Evolutionary conservation across 1,140 invertebrate genomes (phyloP), one percentile per base, ranked within the genome.

Genomic region (Camponotus pennsylvanicus): DNA sequence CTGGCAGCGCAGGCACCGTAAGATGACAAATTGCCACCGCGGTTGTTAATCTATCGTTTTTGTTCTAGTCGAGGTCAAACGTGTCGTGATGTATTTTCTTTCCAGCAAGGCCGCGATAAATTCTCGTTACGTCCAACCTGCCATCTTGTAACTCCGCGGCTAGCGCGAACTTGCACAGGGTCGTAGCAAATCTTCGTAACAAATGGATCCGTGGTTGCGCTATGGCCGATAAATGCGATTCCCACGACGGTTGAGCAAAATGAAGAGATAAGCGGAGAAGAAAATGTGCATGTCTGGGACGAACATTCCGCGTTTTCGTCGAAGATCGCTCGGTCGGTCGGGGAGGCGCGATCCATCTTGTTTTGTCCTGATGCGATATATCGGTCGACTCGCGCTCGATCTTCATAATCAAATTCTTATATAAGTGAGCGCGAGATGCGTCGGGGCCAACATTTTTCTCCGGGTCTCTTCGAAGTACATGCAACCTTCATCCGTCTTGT

Each of bases 31-130:
- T 83, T 83, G 79, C 79, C 79, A 75, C 13, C 79, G 79, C 79
- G 79, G 69, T 83, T 83, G 79, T 83, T 83, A 83, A 83, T 83
- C 79, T 83, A 83, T 61, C 69, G 79, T 83, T 83, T 83, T 83
- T 83, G 79, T 42, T 13, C 3, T 11, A 59, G 57, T 71, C 59
- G 59, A 78, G 76, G 86, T 88, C 82, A 88, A 87, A 88, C 32
- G 27, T 69, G 34, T 55, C 86, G 71, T 21, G 71, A 34, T 40
- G 40, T 76, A 71, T 89, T 88, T 52, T 79, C 84, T 86, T 71
- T 45, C 61, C 27, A 49, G 61, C 73, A 13, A 18, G 40, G 55
- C 69, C 77, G 69, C 85, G 84, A 89, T 88, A 89, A 82, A 88
- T 89, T 55, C 83, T 86, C 70, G 87, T 89, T 89, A 82, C 76